Evolutionary conservation across 2,113 vertebrate genomes (phyloP), one percentile per base, ranked within the genome.

Genomic region (Falcunculus frontatus): DNA sequence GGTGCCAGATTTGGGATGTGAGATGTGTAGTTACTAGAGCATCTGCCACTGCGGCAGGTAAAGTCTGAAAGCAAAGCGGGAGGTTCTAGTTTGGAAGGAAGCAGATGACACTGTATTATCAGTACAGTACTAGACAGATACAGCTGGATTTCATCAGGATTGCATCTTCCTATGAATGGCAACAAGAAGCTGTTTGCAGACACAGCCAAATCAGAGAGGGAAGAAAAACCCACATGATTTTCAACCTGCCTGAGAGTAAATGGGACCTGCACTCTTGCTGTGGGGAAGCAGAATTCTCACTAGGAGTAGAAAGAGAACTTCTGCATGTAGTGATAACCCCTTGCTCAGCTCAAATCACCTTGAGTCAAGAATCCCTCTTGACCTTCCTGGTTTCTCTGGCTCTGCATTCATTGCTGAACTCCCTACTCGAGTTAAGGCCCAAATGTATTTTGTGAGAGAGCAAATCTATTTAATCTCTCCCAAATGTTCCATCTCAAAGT

Each of bases 361-460:
- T 76, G 49, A 93, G n/a, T 89, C 70, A 89, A 8, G 16, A 92
- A 90, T 55, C 29, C 7, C 35, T 89, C 63, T 69, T 89, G 62
- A 96, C 68, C 82, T 72, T 91, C 37, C 56, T 64, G 29, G 41
- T 79, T 91, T 39, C 42, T 89, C 37, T 72, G 69, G 76, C 73
- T 90, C 83, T 84, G 52, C 73, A 75, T 59, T 87, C 73, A 30
- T 50, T 75, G 60, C 39, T 72, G 62, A 95, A 73, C 26, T 82
- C 26, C 33, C 52, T 59, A 22, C 44, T 79, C 23, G n/a, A 75
- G 73, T 79, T 85, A 82, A 81, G 33, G 65, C 21, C 26, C 69
- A 87, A 35, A 64, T 57, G 46, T 89, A 94, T 82, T 96, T 82
- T 87, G 69, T n/a, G 69, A 96, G 37, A 72, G 73, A 93, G 52